Percentiles rank a stretch among this genome's conserved stretches.
These are phyloP conservation scores for Drosophila mayri DNA, from an alignment of 1,140 invertebrate genomes.

Conservation along the genomic window DNA sequence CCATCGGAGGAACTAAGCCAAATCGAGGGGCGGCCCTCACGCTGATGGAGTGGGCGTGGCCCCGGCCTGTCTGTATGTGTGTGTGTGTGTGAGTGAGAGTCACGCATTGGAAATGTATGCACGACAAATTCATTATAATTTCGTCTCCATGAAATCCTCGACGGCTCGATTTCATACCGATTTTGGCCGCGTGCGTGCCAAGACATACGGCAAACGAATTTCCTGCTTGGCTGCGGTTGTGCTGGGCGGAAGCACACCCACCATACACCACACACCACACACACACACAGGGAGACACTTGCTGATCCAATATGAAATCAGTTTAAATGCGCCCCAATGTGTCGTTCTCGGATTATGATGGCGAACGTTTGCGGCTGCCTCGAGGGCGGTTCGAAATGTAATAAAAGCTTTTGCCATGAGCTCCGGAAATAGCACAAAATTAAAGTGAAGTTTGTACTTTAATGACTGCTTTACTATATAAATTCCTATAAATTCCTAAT, in stretches of 20 bases:
- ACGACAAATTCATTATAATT: slow-evolving; percentile 82
- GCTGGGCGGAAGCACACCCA: slow-evolving; percentile 15
- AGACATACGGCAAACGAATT: slow-evolving; percentile 66
- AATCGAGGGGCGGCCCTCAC: slow-evolving; percentile 40
- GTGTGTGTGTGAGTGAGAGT: slow-evolving; percentile 18
- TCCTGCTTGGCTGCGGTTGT: slow-evolving; percentile 38
- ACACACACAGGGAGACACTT: slow-evolving; percentile 10
- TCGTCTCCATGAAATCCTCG: slow-evolving; percentile 34
- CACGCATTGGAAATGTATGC: slow-evolving; percentile 58
- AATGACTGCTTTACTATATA: background rate
- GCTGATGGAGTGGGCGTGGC: slow-evolving; percentile 41
- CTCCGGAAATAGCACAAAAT: background rate
- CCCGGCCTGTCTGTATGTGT: slow-evolving; percentile 2
- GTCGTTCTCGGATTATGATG: slow-evolving; percentile 76
- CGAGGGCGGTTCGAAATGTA: slow-evolving; percentile 39
- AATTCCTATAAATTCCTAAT: background rate
- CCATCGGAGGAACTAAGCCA: slow-evolving; percentile 65
- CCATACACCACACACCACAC: background rate
- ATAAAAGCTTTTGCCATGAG: slow-evolving; percentile 8
- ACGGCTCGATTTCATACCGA: slow-evolving; percentile 50
- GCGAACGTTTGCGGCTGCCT: slow-evolving; percentile 39
- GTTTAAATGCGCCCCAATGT: slow-evolving; percentile 81
- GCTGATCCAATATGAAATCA: slow-evolving; percentile 73
- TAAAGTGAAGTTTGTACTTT: background rate
- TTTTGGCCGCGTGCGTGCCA: slow-evolving; percentile 69